These are phyloP conservation scores for Ctenoplectra terminalis DNA, from an alignment of 1,140 invertebrate species.

Conservation along the genomic window DNA sequence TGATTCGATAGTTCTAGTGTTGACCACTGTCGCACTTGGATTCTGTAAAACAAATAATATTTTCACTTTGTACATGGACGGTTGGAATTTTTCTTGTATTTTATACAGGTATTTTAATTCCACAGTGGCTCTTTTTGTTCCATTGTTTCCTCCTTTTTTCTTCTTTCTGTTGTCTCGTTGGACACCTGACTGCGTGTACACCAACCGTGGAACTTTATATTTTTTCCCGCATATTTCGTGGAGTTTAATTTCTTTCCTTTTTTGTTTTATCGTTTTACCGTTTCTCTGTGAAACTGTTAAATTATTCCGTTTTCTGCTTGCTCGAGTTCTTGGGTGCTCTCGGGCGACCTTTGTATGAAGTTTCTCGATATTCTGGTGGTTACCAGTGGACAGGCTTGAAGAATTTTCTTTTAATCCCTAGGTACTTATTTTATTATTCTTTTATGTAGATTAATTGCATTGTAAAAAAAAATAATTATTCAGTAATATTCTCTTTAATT, in stretches of 20 bases:
- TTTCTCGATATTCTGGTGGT: background rate
- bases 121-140: background rate
- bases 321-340: too few species aligned
- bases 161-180: background rate
- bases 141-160: background rate
- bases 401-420: too few species aligned
- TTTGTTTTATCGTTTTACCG: background rate
- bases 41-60: background rate
- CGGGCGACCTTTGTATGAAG: too few species aligned
- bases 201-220: background rate
- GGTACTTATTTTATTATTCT: too few species aligned
- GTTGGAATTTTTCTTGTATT: conserved; percentile 15
- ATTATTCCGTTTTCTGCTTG: too few species aligned
- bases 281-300: background rate
- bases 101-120: conserved; percentile 25
- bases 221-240: background rate
- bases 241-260: conserved; percentile 3
- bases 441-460: too few species aligned
- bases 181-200: background rate
- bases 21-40: background rate
- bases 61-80: background rate
- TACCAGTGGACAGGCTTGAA: too few species aligned
- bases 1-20: too few species aligned
- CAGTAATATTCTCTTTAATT: too few species aligned
- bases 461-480: too few species aligned